Conservation (phyloP, 2,113 vertebrate genomes). For the Hyaena hyaena region DNA sequence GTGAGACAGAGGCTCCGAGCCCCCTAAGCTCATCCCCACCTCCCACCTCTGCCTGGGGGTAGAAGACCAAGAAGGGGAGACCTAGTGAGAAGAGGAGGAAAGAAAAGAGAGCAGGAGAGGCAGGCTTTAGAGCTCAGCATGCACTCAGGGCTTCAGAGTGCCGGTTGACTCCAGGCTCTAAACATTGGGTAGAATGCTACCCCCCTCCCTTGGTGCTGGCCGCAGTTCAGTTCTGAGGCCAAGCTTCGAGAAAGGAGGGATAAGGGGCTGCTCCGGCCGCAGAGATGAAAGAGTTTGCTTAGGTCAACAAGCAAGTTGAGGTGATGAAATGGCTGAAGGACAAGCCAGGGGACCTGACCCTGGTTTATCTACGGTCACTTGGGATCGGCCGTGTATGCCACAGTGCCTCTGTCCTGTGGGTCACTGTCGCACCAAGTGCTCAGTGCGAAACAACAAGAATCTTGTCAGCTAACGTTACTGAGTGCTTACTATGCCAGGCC, state of each 20-base stretch:
- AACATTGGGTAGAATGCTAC: neutral
- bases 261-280: neutral
- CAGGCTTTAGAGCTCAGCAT: neutral
- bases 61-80: neutral
- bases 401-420: neutral
- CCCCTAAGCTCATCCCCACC: neutral
- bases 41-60: neutral
- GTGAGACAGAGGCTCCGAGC: neutral
- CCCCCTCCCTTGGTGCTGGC: too few species aligned
- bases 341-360: neutral
- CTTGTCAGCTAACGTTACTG: neutral
- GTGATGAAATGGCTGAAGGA: neutral
- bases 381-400: fast-evolving
- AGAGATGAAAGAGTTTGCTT: neutral
- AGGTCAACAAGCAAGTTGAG: neutral
- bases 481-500: neutral
- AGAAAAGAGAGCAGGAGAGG: neutral
- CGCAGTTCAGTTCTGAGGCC: neutral
- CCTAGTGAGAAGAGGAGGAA: neutral
- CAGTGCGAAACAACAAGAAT: neutral
- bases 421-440: neutral
- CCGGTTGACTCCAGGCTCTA: neutral
- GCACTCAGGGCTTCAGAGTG: neutral
- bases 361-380: neutral
- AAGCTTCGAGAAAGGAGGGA: neutral